Conservation (phyloP, 2,797 vertebrate species). For the Taeniopygia guttata region DNA sequence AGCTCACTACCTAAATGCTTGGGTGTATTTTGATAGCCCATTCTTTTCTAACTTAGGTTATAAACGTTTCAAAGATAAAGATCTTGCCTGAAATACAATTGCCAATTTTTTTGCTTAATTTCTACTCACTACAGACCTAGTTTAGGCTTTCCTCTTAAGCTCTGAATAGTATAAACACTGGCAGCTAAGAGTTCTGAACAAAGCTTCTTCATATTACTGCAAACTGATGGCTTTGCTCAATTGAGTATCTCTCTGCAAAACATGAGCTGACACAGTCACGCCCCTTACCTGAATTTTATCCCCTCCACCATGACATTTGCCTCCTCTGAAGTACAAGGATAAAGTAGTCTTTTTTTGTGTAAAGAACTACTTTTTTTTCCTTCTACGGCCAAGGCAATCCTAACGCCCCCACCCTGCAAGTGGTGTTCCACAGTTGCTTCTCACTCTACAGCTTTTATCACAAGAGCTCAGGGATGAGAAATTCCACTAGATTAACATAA, state of each 20-base stretch:
- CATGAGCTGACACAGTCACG: not conserved
- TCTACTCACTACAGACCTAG: not conserved
- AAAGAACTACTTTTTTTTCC: not conserved
- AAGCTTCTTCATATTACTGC: not conserved
- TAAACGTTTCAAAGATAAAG: not conserved
- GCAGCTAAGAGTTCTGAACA: not conserved
- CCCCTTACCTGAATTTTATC: rapidly evolving
- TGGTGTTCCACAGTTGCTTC: not conserved
- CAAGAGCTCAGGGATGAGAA: not conserved
- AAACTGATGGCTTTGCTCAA: not conserved
- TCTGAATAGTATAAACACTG: not conserved
- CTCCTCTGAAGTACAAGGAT: not conserved
- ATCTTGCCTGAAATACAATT: not conserved
- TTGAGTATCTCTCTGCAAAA: not conserved
- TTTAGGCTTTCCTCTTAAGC: not conserved
- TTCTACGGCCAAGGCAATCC: not conserved
- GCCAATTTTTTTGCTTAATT: not conserved
- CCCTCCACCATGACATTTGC: not conserved
- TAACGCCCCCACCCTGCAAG: not conserved
- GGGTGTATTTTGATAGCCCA: not conserved
- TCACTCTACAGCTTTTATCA: not conserved
- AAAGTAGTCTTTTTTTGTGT: not conserved
- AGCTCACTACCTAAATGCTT: not conserved
- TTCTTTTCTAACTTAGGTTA: not conserved
- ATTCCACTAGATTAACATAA: not conserved